phyloP scores from a whole-genome alignment of 2,797 vertebrate genomes.

The Periparus ater region DNA sequence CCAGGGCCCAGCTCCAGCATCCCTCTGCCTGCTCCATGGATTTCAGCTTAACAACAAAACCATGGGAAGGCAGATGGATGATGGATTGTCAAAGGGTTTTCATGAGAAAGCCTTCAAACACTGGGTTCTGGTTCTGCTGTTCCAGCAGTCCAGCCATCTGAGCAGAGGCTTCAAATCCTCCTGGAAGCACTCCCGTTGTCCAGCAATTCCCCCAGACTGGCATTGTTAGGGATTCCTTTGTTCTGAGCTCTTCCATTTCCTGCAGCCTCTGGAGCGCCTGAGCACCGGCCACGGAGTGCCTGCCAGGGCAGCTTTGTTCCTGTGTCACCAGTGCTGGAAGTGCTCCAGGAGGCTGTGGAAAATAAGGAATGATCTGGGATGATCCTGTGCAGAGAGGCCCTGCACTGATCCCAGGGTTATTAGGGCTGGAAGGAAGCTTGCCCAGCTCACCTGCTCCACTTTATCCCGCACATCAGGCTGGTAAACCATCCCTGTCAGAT shows the following conservation, averaged over 20 bases:
- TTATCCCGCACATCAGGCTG: neutral
- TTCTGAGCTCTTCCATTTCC: neutral
- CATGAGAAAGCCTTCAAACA: neutral
- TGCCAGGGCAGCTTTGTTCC: neutral
- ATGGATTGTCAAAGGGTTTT: neutral
- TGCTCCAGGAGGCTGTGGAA: neutral
- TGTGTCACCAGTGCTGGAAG: neutral
- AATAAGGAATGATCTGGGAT: neutral
- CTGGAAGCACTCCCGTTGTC: neutral
- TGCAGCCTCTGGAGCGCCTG: neutral
- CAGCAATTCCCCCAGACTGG: neutral
- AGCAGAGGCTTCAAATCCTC: neutral
- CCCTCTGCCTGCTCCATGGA: neutral
- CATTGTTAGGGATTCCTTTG: neutral
- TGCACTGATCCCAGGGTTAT: neutral
- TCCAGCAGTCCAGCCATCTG: neutral
- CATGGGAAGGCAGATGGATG: neutral
- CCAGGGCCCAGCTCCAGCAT: neutral
- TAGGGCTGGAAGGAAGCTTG: neutral
- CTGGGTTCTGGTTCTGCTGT: neutral
- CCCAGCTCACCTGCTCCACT: constrained; percentile 10
- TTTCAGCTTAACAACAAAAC: neutral
- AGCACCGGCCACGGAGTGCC: neutral
- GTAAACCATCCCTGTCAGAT: constrained; percentile 33
- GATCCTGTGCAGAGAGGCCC: neutral